Base-by-base conservation (phyloP, 53 echinoderm and acorn worm species). In the Temnopleurus reevesii region DNA sequence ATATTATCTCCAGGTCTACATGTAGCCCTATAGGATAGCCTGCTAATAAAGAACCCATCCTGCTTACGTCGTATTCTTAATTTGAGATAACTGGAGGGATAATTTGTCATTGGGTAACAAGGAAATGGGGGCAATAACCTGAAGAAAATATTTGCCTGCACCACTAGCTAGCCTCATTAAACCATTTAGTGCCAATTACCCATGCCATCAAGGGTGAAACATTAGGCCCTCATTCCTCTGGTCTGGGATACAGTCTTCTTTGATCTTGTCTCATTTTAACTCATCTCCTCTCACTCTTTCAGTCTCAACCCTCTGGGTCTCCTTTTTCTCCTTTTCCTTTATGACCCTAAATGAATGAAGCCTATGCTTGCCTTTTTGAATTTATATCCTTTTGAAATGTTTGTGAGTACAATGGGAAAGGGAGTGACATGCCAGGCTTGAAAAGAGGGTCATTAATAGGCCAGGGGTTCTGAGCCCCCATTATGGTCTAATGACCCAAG, bases 91-190 rank as follows among this genome's bases (percentile, higher is more conserved):
- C 56, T 54, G 83, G 55, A 53, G 51, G 83, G 83, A 12, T 49
- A 53, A 54, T 55, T 55, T 83, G 29, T 35, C 35, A 55, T 83
- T 55, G 83, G 55, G 19, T 83, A 83, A 83, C 83, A 31, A 83
- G 83, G 83, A 83, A 83, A 83, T 83, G 83, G 38, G 83, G 83
- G 83, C 83, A 83, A 49, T 83, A 83, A 83, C 83, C 83, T 53
- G 57, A 31, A 35, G 36, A 55, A 55, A 55, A 83, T 83, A 55
- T 83, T 49, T 83, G 54, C 17, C 83, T 83, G 55, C 53, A 55
- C 86, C 86, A 59, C 63, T 45, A n/a, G 59, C 45, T 19, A 26
- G 46, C 12, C 86, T 86, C 86, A 86, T 86, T 86, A 86, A 61
- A 60, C 28, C 86, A 86, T 86, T 86, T 61, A 86, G 59, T 61